These are phyloP conservation scores for Pseudochirops corinnae DNA, from an alignment of 2,797 vertebrate genomes.

Conservation along the genomic window DNA sequence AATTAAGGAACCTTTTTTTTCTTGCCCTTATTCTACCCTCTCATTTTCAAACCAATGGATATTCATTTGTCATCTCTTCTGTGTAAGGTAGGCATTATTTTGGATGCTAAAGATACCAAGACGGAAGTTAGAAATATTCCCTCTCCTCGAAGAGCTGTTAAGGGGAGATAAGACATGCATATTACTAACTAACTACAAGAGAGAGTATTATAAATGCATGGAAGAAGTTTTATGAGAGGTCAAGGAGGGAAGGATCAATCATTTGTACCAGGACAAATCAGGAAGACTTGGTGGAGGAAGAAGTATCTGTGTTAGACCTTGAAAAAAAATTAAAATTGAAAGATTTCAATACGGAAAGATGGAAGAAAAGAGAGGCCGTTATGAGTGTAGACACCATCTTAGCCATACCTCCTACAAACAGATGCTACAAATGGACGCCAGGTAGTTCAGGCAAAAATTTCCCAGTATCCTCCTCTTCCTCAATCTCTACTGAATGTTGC, in stretches of 20 bases:
- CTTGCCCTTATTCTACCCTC: not conserved
- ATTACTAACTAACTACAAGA: not conserved
- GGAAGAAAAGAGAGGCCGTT: not conserved
- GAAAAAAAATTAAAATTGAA: not conserved
- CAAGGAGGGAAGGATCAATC: not conserved
- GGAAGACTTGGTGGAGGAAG: not conserved
- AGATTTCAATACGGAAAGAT: not conserved
- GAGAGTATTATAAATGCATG: not conserved
- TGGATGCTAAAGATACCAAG: not conserved
- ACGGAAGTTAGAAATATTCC: not conserved
- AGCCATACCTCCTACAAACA: not conserved
- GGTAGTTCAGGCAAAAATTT: not conserved
- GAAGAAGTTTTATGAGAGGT: not conserved
- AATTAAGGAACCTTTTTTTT: not conserved
- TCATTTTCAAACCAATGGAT: not conserved
- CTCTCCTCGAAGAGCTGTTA: not conserved
- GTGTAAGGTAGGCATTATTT: not conserved
- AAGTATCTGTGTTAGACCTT: not conserved
- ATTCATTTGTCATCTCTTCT: not conserved
- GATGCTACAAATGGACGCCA: not conserved
- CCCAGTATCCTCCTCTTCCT: not conserved
- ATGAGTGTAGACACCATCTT: not conserved
- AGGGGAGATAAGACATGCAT: not conserved
- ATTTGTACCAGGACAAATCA: not conserved
- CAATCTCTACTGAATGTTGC: not conserved